A percentile compares a stretch with the other conserved stretches of the same genome.
These are phyloP conservation scores for Phrynosoma blainvillii DNA, from an alignment of 2,113 vertebrate species.

Conservation along the genomic window DNA sequence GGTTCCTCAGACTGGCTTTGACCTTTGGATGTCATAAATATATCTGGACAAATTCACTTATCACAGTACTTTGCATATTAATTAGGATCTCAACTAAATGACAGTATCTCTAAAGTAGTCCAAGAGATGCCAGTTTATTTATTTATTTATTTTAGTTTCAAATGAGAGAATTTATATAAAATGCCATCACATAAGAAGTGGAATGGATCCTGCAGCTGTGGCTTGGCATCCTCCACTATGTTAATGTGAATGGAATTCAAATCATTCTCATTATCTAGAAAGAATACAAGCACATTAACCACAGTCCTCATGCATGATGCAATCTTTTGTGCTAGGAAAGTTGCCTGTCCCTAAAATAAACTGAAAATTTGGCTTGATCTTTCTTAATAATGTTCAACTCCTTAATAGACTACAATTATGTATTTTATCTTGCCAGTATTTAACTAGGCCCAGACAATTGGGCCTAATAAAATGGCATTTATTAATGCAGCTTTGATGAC, in stretches of 20 bases:
- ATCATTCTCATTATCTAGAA: conserved; percentile 27
- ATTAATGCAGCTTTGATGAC: not conserved
- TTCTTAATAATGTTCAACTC: not conserved
- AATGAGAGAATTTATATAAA: not conserved
- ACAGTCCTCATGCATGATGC: not conserved
- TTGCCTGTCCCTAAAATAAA: not conserved
- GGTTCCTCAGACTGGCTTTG: not conserved
- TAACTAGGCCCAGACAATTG: not conserved
- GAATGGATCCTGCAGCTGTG: conserved; percentile 16
- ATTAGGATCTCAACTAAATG: not conserved
- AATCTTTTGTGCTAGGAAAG: conserved; percentile 3
- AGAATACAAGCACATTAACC: conserved; percentile 13
- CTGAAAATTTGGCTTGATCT: not conserved
- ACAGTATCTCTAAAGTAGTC: not conserved
- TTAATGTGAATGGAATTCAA: conserved; percentile 16
- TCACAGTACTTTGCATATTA: not conserved
- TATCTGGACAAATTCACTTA: conserved; percentile 2
- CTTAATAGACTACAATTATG: not conserved
- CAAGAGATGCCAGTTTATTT: not conserved
- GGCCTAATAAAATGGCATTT: not conserved
- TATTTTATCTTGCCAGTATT: not conserved
- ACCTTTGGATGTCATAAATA: not conserved
- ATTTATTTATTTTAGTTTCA: not conserved
- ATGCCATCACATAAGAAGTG: not conserved
- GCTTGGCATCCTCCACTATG: not conserved